Conservation (phyloP, 2,113 vertebrate species). For the Phodopus roborovskii region DNA sequence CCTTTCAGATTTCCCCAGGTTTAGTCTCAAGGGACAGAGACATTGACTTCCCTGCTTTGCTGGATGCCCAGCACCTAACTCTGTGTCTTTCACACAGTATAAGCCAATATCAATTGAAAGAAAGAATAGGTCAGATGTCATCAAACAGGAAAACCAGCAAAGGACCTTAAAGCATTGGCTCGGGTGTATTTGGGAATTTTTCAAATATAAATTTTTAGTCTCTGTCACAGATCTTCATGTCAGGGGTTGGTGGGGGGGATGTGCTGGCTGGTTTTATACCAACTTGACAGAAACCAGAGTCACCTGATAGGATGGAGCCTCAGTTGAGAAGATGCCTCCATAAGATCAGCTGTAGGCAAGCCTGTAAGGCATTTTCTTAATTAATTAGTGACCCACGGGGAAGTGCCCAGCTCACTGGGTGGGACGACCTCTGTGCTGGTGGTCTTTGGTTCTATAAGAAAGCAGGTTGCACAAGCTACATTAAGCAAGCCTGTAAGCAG, state of each 20-base stretch:
- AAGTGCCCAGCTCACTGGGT: neutral
- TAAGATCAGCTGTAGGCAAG: neutral
- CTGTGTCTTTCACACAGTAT: neutral
- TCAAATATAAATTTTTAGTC: slow-evolving; percentile 5
- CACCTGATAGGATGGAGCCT: neutral
- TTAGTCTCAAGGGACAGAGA: neutral
- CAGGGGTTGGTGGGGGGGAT: neutral
- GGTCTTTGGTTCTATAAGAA: neutral
- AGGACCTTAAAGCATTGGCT: neutral
- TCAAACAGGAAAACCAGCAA: slow-evolving; percentile 39
- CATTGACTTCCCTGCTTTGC: neutral
- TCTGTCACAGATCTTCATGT: neutral
- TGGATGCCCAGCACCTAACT: neutral
- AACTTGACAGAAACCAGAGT: neutral
- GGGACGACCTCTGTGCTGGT: neutral
- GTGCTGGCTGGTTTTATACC: neutral
- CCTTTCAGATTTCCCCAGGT: neutral
- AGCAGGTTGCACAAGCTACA: neutral
- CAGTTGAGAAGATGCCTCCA: neutral
- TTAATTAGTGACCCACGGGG: neutral
- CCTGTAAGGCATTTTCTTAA: neutral
- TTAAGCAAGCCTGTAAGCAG: neutral
- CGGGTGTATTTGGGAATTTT: slow-evolving; percentile 4
- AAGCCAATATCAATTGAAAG: neutral
- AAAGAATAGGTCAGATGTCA: neutral